Base-by-base conservation (phyloP, 2,797 vertebrate genomes). In the Phrynocephalus guinanensis region DNA sequence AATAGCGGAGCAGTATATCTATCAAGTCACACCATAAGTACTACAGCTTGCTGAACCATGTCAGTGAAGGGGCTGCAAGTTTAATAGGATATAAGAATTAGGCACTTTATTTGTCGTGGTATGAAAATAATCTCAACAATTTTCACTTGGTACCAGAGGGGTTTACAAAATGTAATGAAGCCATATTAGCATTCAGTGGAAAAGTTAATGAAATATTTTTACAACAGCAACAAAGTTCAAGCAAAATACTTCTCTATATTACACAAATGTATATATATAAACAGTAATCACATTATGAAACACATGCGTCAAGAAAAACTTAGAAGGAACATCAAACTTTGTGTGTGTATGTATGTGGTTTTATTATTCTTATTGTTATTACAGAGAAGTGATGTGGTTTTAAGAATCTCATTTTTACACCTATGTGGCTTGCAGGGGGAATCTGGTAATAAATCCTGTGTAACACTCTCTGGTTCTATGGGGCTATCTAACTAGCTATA, bases 181-280 rank as follows among this genome's bases (percentile, higher is more conserved):
- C 44, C 56, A 22, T 80, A 84, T 79, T 89, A 79, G 84, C 85
- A 82, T 88, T 90, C 91, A 90, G n/a, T 82, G 70, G 77, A 90
- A 92, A 93, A 77, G 33, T 90, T 92, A 91, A 91, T 94, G 88
- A 88, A 93, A 89, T 60, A 85, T 86, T 93, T 91, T 84, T 90
- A 44, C 80, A 94, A 82, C 3, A 84, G 84, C 28, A 90, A 87
- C 63, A 89, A 75, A 89, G 73, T 91, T 91, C 83, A 92, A 81
- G 87, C 20, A 89, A 92, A 92, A 30, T 15, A 0, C 10, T 91
- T 87, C 68, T 75, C 44, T 70, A 75, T 5, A 84, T 92, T 92
- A 84, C 80, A 90, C 44, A 81, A 89, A 56, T 85, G 22, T 81
- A 84, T 6, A 77, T 15, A 77, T 15, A 85, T 9, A 88, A 78